Conservation (phyloP, 2,113 vertebrate genomes). For the Thomomys bottae region DNA sequence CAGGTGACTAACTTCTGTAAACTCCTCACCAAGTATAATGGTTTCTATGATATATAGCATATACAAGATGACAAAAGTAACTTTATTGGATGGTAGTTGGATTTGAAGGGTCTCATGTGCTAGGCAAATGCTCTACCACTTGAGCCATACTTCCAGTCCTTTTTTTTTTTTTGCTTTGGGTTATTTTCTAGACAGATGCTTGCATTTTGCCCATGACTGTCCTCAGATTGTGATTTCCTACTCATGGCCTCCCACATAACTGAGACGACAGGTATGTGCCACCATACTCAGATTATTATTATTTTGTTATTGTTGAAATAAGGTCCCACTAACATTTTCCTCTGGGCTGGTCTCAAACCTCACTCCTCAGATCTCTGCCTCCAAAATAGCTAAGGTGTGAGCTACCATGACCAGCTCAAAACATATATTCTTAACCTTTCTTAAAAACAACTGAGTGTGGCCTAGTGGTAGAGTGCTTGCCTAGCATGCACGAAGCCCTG, state of each 20-base stretch:
- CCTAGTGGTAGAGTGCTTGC: too few relatives aligned
- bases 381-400: neutral
- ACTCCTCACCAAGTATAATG: neutral
- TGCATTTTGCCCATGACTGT: neutral
- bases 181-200: neutral
- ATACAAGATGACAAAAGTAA: neutral
- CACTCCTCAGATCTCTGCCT: neutral
- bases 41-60: neutral
- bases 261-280: too few relatives aligned
- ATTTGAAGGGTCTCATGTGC: too few relatives aligned
- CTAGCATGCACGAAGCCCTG: too few relatives aligned
- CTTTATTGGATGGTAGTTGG: too few relatives aligned
- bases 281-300: too few relatives aligned
- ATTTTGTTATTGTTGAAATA: too few relatives aligned
- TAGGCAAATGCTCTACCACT: too few relatives aligned
- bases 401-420: neutral
- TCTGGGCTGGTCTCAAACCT: neutral
- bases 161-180: neutral
- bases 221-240: neutral
- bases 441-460: constrained; percentile 18
- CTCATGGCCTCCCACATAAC: too few relatives aligned
- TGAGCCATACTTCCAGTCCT: too few relatives aligned
- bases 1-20: neutral
- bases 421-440: neutral
- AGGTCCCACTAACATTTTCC: too few relatives aligned